Percentiles rank a stretch among this genome's conserved stretches.
Conservation (phyloP, 2,888 invertebrate species). For the Eupithecia subfuscata region DNA sequence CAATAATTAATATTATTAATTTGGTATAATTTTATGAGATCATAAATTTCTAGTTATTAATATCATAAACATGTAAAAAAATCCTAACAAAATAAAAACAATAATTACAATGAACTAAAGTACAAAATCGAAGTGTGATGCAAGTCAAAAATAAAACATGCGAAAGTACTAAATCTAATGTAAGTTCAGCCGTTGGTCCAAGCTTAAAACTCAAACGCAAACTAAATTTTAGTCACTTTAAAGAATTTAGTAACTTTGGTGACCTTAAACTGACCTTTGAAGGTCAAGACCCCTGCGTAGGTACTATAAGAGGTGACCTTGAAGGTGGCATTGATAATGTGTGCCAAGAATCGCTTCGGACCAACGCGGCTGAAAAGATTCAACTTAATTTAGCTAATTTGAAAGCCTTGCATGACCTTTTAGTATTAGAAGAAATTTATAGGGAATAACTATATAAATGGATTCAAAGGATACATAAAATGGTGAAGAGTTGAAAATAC, state of each 20-base stretch:
- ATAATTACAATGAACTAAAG: slow-evolving; percentile 27
- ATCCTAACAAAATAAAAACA: slow-evolving; percentile 25
- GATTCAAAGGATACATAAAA: slow-evolving; percentile 7
- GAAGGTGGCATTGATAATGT: slow-evolving; percentile 82
- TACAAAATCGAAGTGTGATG: slow-evolving; percentile 22
- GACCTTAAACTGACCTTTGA: slow-evolving; percentile 64
- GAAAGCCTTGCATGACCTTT: slow-evolving; percentile 25
- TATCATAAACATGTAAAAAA: slow-evolving; percentile 20
- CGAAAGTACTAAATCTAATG: slow-evolving; percentile 45
- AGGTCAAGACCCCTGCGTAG: slow-evolving; percentile 62
- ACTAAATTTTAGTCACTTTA: slow-evolving; percentile 43
- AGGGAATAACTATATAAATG: slow-evolving; percentile 8
- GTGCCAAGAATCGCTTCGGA: slow-evolving; percentile 83
- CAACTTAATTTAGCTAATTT: slow-evolving; percentile 33
- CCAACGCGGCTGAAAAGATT: slow-evolving; percentile 78
- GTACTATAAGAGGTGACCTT: slow-evolving; percentile 74
- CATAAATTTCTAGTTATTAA: slow-evolving; percentile 7
- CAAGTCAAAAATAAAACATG: slow-evolving; percentile 50
- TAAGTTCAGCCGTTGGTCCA: slow-evolving; percentile 76
- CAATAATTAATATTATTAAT: slow-evolving; percentile 49
- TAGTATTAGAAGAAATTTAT: background rate
- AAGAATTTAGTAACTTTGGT: slow-evolving; percentile 54
- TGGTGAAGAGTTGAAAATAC: background rate
- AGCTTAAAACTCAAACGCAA: slow-evolving; percentile 63
- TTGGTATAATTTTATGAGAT: slow-evolving; percentile 10